These are phyloP conservation scores for Omphaloscelis lunosa DNA, from an alignment of 2,888 invertebrate genomes.

Conservation along the genomic window DNA sequence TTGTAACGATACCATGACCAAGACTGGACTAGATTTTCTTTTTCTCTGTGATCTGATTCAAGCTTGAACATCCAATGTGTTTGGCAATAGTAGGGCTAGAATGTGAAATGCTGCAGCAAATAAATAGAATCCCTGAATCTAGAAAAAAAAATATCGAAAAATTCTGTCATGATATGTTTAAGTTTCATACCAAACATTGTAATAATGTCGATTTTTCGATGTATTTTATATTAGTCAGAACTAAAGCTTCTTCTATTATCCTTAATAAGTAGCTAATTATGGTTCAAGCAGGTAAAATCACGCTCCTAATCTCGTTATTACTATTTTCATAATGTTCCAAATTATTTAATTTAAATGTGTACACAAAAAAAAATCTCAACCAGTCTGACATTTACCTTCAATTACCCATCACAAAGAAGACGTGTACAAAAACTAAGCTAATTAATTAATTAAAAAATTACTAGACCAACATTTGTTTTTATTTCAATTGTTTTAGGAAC, in stretches of 20 bases:
- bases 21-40: not conserved
- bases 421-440: conserved; percentile 47
- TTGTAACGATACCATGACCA: not conserved
- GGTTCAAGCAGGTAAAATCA: not conserved
- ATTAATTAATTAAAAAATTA: conserved; percentile 59
- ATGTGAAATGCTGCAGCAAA: not conserved
- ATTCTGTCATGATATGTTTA: too few relatives aligned
- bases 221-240: not conserved
- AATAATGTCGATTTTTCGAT: not conserved
- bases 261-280: not conserved
- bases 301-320: not conserved
- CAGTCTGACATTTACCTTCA: conserved; percentile 30
- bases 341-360: too few relatives aligned
- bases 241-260: not conserved
- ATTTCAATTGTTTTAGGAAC: conserved; percentile 6
- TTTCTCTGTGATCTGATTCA: not conserved
- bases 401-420: conserved; percentile 36
- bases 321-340: conserved; percentile 3
- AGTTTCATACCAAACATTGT: not conserved
- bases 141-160: not conserved
- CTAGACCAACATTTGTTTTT: conserved; percentile 36
- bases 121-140: not conserved
- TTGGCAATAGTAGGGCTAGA: not conserved
- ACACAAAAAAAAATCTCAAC: conserved; percentile 15
- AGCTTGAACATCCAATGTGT: not conserved